Evolutionary conservation across 2,797 vertebrate species (phyloP).

Genomic region (Mastacembelus armatus): DNA sequence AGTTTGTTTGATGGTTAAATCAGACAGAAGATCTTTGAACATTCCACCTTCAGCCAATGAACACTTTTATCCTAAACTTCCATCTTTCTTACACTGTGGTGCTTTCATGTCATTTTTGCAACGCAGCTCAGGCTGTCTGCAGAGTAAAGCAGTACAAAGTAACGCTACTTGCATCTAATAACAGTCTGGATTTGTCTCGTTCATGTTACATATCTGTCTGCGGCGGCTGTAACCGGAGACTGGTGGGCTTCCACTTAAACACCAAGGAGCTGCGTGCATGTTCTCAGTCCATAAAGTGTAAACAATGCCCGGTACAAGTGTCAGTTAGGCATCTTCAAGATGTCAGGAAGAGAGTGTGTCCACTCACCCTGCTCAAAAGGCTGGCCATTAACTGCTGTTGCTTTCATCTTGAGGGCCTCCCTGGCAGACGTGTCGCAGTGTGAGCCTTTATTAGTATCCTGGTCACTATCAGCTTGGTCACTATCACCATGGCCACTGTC

Average conservation of each 20-base stretch:
- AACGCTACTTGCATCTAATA: conserved; percentile 44
- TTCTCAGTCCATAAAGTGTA: conserved; percentile 47
- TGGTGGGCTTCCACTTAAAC: conserved; percentile 37
- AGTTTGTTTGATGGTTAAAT: conserved; percentile 77
- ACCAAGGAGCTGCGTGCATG: conserved; percentile 22
- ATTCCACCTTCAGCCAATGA: conserved; percentile 72
- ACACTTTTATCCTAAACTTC: conserved; percentile 78
- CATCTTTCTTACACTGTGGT: conserved; percentile 68
- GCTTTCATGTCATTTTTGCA: conserved; percentile 68
- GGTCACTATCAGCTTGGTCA: conserved; percentile 99
- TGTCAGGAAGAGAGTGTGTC: conserved; percentile 68
- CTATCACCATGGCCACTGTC: conserved; percentile 99
- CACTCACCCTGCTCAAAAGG: conserved; percentile 95
- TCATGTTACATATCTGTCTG: conserved; percentile 30
- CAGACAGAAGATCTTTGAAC: conserved; percentile 72
- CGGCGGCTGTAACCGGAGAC: conserved; percentile 10
- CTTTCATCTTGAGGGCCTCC: conserved; percentile 99
- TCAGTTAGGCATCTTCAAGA: conserved; percentile 76
- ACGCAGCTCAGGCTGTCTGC: conserved; percentile 58
- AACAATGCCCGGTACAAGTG: conserved; percentile 63
- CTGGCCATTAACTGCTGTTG: conserved; percentile 95
- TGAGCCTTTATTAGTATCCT: conserved; percentile 99
- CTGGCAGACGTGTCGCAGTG: conserved; percentile 99
- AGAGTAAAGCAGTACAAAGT: conserved; percentile 50
- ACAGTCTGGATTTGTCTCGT: conserved; percentile 25